A percentile compares a stretch with the other conserved stretches of the same genome.
Conservation (phyloP, 2,888 invertebrate genomes). For the Drosophila phalerata region DNA sequence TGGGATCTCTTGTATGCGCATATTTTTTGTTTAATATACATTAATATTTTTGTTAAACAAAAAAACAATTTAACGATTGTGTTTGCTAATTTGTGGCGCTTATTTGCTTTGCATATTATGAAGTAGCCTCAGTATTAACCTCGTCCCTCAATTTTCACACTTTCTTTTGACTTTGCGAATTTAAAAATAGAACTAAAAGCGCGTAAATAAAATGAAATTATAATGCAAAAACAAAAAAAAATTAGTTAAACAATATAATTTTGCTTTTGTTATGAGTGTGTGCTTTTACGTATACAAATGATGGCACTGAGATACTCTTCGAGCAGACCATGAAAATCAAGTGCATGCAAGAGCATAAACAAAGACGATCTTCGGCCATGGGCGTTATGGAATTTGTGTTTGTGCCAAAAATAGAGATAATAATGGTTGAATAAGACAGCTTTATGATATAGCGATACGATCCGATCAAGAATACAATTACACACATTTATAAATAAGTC, state of each 20-base stretch:
- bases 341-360: slow-evolving; percentile 54
- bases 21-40: slow-evolving; percentile 31
- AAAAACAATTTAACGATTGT: slow-evolving; percentile 44
- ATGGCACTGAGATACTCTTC: slow-evolving; percentile 49
- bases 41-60: slow-evolving; percentile 23
- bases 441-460: slow-evolving; percentile 21
- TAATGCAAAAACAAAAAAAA: slow-evolving; percentile 55
- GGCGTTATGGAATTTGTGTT: slow-evolving; percentile 38
- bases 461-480: slow-evolving; percentile 1
- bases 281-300: slow-evolving; percentile 21
- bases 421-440: slow-evolving; percentile 23
- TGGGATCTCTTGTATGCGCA: slow-evolving; percentile 31
- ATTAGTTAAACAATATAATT: slow-evolving; percentile 39
- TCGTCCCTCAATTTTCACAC: slow-evolving; percentile 69
- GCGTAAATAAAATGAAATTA: slow-evolving; percentile 57
- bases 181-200: slow-evolving; percentile 59
- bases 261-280: neutral
- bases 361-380: slow-evolving; percentile 48
- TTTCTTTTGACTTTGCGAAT: slow-evolving; percentile 58
- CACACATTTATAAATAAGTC: neutral
- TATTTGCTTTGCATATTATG: slow-evolving; percentile 62
- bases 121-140: slow-evolving; percentile 36
- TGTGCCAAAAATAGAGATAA: slow-evolving; percentile 43
- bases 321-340: slow-evolving; percentile 53
- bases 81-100: slow-evolving; percentile 48